Evolutionary conservation across 64 coral and sea anemone genomes (phyloP).

Genomic region (Montipora capricornis): DNA sequence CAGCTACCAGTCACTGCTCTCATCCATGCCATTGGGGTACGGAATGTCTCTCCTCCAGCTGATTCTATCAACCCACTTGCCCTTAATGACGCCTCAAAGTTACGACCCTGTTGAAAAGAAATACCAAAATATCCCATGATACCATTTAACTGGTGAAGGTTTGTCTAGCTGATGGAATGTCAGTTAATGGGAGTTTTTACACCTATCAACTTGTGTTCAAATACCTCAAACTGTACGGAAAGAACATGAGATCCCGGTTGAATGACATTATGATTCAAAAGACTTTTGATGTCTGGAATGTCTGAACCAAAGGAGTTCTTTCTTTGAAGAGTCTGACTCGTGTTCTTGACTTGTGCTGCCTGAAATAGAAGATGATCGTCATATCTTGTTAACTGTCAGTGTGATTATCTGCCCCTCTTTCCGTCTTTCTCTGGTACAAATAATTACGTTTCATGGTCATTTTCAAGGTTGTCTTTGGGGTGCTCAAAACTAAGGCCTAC

Average conservation of each 20-base stretch:
- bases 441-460: too few species aligned
- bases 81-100: constrained; percentile 79
- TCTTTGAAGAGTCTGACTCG: background rate
- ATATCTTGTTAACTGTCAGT: background rate
- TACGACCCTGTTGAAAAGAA: constrained; percentile 71
- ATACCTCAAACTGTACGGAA: constrained; percentile 71
- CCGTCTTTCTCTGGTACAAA: too few species aligned
- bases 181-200: background rate
- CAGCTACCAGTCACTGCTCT: constrained; percentile 87
- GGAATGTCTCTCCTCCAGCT: constrained; percentile 80
- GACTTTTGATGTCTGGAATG: constrained; percentile 63
- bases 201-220: background rate
- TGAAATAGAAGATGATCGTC: background rate
- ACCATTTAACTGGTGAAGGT: background rate
- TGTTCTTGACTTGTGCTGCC: background rate
- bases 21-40: constrained; percentile 84
- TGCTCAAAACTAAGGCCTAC: too few species aligned
- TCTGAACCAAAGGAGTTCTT: constrained; percentile 34
- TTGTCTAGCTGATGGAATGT: too few species aligned
- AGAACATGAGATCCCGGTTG: constrained; percentile 74
- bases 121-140: background rate
- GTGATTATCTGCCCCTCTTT: background rate
- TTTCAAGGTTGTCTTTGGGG: too few species aligned
- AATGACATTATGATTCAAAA: constrained; percentile 64
- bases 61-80: constrained; percentile 85